Base-by-base conservation (phyloP, 30 jellyfish, hydroid and myxozoan species). In the Hydra vulgaris region DNA sequence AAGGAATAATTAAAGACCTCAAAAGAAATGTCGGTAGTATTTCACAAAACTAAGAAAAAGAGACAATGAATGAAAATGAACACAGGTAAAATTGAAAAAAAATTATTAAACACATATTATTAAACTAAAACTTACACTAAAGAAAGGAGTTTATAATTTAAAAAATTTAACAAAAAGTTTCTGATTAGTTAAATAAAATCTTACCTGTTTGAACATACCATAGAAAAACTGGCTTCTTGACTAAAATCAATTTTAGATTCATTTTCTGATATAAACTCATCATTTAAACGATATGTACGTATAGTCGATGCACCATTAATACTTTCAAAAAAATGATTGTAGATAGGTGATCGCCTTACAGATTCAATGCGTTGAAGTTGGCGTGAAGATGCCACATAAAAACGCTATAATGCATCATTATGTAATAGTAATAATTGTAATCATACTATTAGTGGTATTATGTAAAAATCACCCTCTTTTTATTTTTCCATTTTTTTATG, bases 281-380 rank as follows among this genome's bases (percentile, higher is more conserved):
- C 84, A 26, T 85, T 88, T 21, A 75, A 80, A 22, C 82, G 78
- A 26, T 74, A 88, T 7, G 99, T 96, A 52, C 99, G 81, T 23
- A 95, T 88, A 12, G 95, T 83, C 40, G 88, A 81, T 17, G 91
- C 97, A 20, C 99, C 99, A 76, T 95, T 88, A 71, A 88, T 95
- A 26, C 96, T 84, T 67, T 95, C 99, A 54, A 86, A 86, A 83
- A 88, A 95, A 26, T 88, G 96, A 72, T 87, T 95, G 85, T 78
- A 88, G 17, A 95, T 95, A 21, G 99, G 99, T 23, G 99, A 88
- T 27, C 96, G 85, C 70, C 84, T 52, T 0, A 89, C 95, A 7
- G 99, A 88, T 54, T 88, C 97, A 0, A 95, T 74, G 18, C 99
- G 89, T 75, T 95, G 86, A 70, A 95, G 88, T 61, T 95, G 99